Evolutionary conservation across 2,113 vertebrate genomes (phyloP).

Genomic region (Ptilorrhoa leucosticta): DNA sequence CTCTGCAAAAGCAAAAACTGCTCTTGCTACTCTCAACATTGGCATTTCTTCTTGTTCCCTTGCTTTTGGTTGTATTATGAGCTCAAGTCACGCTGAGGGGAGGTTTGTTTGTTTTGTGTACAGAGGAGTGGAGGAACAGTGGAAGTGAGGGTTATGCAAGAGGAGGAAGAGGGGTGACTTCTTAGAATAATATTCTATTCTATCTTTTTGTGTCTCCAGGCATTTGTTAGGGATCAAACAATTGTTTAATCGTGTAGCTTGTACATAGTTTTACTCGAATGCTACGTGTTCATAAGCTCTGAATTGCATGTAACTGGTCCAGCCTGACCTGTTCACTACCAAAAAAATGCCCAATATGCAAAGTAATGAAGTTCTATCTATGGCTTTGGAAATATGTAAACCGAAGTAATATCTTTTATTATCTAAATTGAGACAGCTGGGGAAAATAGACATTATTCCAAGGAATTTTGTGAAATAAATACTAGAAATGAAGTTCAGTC

Average conservation of each 20-base stretch:
- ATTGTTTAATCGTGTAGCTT: not conserved
- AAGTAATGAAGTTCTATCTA: not conserved
- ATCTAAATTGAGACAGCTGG: not conserved
- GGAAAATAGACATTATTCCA: not conserved
- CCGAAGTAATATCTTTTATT: not conserved
- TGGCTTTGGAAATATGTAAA: not conserved
- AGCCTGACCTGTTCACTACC: not conserved
- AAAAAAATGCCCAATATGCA: not conserved
- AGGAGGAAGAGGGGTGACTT: not conserved
- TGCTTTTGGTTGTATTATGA: not conserved
- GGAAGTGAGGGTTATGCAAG: not conserved
- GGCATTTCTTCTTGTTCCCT: not conserved
- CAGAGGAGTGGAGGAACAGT: not conserved
- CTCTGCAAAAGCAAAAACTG: not conserved
- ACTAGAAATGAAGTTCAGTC: not conserved
- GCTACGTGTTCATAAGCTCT: not conserved
- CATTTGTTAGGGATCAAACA: not conserved
- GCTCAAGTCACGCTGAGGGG: not conserved
- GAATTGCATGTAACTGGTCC: not conserved
- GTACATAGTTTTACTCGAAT: not conserved
- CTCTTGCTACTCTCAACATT: not conserved
- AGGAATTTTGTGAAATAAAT: not conserved
- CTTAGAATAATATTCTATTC: not conserved
- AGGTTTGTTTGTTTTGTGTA: not conserved
- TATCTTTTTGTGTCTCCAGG: not conserved